Evolutionary conservation across 2,888 invertebrate genomes (phyloP), one percentile per base, ranked within the genome.

Genomic region (Erannis defoliaria): DNA sequence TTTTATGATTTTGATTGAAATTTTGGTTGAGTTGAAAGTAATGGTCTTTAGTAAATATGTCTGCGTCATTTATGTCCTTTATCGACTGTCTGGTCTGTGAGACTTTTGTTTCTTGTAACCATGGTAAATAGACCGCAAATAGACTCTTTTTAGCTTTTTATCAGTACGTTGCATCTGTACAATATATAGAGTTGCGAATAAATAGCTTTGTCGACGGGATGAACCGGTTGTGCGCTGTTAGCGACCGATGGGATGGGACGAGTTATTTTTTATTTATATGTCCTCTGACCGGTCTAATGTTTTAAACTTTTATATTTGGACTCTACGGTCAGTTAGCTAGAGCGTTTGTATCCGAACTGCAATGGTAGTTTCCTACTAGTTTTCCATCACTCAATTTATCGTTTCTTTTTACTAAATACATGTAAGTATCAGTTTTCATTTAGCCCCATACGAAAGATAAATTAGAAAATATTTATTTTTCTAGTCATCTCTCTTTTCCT

Each of bases 151-250:
- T 33, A n/a, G 8, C 33, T 48, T 19, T 18, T 46, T 35, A 12
- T 48, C n/a, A 19, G 18, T 37, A 48, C 18, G 12, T 31, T 35
- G 40, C 14, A 19, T 23, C 48, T 19, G 16, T 48, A 29, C 26
- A 48, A 55, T 45, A 26, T 46, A 35, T 45, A 29, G 35, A 19
- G 51, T 21, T 0, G 1, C 14, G 9, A 50, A 50, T 35, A 49
- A 55, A 55, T 55, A 14, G 14, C 35, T 37, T 19, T 37, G 33
- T 16, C 19, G 53, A 53, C 50, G 19, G 57, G 43, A 49, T 49
- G 54, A 42, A 65, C 67, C 69, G 65, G 65, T 66, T 43, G 42
- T 49, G 50, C 12, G 59, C 69, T 67, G 66, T 69, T 67, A 64
- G 59, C 60, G 56, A 51, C 38, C 63, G 57, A 61, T 64, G 55